Evolutionary conservation across 2,113 vertebrate genomes (phyloP), one percentile per base, ranked within the genome.

Genomic region (Saccopteryx leptura): DNA sequence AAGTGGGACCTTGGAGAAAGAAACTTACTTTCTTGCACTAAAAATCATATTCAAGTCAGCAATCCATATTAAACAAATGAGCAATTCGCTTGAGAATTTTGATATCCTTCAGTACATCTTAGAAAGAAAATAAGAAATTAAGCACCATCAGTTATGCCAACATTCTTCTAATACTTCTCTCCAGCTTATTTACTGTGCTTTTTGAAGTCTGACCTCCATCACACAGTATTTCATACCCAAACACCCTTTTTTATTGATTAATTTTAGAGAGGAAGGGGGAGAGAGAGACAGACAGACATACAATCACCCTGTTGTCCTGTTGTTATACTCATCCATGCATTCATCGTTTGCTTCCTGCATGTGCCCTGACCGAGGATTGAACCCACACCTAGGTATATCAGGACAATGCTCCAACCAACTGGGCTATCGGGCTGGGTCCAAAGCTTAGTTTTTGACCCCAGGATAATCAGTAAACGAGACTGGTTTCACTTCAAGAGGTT

Each of bases 51-150:
- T 78, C 19, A 66, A n/a, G 6, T 69, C 72, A 95, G 52, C 65
- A 96, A 91, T 9, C 13, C 24, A 26, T 83, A 91, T 21, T 79
- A 94, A 80, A 61, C 58, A 84, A 92, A 90, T 56, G 80, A 90
- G 92, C 13, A 60, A 83, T 88, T 83, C 28, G 1, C 23, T 94
- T 46, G 12, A 92, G 56, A 23, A 86, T 84, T 85, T 39, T 69
- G 11, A 60, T 85, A 52, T 60, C 31, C 17, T 78, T 93, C 63
- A 85, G 2, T 28, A 19, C 2, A 78, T 66, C 17, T 85, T 71
- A 85, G n/a, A 86, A 82, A 61, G 9, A 74, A 90, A 85, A 91
- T 10, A 85, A 7, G 31, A 96, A 96, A 2, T 33, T 68, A 31
- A 19, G n/a, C 66, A 13, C 7, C 54, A 71, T 17, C 50, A 69